Percentiles rank a stretch among this genome's conserved stretches.
These are phyloP conservation scores for Nasonia longicornis DNA, from an alignment of 1,140 invertebrate species.

Conservation along the genomic window DNA sequence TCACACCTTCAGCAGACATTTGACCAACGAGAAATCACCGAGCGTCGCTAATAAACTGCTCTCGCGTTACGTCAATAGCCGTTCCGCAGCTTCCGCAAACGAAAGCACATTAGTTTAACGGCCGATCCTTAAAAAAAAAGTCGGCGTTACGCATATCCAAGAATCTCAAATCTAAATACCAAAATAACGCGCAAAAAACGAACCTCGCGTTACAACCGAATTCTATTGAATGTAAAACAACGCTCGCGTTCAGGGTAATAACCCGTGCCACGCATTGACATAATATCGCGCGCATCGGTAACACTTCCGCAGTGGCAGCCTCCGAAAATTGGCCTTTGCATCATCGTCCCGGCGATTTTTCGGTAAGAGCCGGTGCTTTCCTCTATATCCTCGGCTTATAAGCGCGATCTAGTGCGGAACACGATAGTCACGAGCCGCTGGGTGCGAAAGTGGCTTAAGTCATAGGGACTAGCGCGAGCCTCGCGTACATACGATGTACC, in stretches of 20 bases:
- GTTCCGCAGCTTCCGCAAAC: not conserved
- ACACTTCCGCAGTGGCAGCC: not conserved
- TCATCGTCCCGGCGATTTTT: not conserved
- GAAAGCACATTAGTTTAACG: not conserved
- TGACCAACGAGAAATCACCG: not conserved
- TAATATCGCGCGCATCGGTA: too few relatives aligned
- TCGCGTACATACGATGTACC: not conserved
- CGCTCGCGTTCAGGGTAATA: not conserved
- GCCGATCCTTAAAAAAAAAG: not conserved
- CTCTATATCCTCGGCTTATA: not conserved
- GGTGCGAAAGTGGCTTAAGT: constrained; percentile 50
- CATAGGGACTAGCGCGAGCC: constrained; percentile 1
- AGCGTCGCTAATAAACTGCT: not conserved
- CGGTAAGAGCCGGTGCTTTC: not conserved
- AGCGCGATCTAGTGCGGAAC: constrained; percentile 47
- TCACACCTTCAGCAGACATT: not conserved
- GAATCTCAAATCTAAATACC: not conserved
- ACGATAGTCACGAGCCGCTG: constrained; percentile 47
- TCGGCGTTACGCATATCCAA: not conserved
- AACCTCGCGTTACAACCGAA: not conserved
- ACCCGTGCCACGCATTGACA: too few relatives aligned
- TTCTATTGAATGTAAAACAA: not conserved
- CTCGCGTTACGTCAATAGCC: not conserved
- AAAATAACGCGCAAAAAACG: not conserved
- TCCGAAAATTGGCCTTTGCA: constrained; percentile 15